A percentile compares a stretch with the other conserved stretches of the same genome.
These are phyloP conservation scores for Pluvianellus socialis DNA, from an alignment of 2,113 vertebrate species.

Conservation along the genomic window DNA sequence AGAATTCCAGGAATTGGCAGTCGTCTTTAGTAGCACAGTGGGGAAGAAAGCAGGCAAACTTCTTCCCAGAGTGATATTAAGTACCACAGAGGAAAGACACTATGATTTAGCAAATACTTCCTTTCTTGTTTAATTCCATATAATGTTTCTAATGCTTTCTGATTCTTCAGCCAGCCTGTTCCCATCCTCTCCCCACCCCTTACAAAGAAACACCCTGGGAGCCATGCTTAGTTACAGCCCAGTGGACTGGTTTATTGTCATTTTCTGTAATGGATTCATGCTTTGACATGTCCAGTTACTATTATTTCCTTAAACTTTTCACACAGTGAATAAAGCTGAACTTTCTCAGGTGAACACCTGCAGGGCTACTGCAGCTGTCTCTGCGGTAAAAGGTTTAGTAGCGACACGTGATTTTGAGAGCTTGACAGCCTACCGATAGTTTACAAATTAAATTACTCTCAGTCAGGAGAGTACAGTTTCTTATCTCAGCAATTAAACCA, in stretches of 20 bases:
- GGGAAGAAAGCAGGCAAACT: neutral
- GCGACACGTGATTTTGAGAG: neutral
- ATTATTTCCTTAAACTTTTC: neutral
- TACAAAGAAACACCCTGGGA: neutral
- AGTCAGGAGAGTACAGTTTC: neutral
- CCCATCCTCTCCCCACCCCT: neutral
- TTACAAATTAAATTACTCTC: neutral
- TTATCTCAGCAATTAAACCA: neutral
- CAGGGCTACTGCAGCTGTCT: neutral
- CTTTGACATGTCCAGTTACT: neutral
- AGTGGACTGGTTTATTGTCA: neutral
- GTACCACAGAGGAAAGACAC: neutral
- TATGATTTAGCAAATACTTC: neutral
- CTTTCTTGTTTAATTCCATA: neutral
- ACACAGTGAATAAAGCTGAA: neutral
- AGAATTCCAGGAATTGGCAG: neutral
- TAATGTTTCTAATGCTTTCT: neutral
- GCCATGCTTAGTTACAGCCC: neutral
- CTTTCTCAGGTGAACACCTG: neutral
- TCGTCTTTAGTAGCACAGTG: neutral
- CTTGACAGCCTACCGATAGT: neutral
- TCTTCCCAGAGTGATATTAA: neutral
- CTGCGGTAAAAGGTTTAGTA: neutral
- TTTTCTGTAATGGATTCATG: neutral
- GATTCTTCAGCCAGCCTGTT: neutral